A percentile compares a stretch with the other conserved stretches of the same genome.
Evolutionary conservation across 2,113 vertebrate genomes (phyloP).

Genomic region (Gallinago paraguaiae): DNA sequence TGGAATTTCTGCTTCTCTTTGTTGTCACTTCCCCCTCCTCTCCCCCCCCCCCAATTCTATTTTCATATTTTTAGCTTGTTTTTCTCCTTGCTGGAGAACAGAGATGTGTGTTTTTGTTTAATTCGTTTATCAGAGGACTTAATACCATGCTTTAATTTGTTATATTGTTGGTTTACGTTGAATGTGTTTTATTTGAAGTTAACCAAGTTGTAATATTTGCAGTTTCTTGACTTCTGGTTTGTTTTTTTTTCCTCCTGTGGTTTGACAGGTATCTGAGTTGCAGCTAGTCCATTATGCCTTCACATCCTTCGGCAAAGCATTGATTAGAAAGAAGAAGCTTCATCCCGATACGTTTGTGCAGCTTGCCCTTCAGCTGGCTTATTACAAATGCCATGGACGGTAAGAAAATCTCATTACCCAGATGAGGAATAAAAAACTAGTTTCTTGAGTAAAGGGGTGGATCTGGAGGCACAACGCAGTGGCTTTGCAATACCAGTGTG

Average conservation of each 20-base stretch:
- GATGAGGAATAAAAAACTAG: not conserved
- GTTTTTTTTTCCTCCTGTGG: not conserved
- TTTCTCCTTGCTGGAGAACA: not conserved
- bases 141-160: not conserved
- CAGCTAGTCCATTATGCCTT: constrained; percentile 84
- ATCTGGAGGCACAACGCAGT: not conserved
- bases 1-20: constrained; percentile 45
- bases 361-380: constrained; percentile 91
- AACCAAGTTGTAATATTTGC: not conserved
- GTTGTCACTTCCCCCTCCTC: not conserved
- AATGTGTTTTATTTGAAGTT: not conserved
- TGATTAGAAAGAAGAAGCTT: constrained; percentile 83
- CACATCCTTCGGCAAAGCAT: constrained; percentile 88
- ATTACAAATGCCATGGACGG: constrained; percentile 85
- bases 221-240: not conserved
- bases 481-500: not conserved
- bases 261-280: constrained; percentile 81
- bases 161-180: not conserved
- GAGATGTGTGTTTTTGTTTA: not conserved
- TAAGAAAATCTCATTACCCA: constrained; percentile 50
- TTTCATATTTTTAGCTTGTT: not conserved
- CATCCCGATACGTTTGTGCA: constrained; percentile 95
- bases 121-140: not conserved
- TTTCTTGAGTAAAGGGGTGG: not conserved
- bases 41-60: not conserved